These are phyloP conservation scores for Lasioglossum figueresi DNA, from an alignment of 2,888 invertebrate species.

Conservation along the genomic window DNA sequence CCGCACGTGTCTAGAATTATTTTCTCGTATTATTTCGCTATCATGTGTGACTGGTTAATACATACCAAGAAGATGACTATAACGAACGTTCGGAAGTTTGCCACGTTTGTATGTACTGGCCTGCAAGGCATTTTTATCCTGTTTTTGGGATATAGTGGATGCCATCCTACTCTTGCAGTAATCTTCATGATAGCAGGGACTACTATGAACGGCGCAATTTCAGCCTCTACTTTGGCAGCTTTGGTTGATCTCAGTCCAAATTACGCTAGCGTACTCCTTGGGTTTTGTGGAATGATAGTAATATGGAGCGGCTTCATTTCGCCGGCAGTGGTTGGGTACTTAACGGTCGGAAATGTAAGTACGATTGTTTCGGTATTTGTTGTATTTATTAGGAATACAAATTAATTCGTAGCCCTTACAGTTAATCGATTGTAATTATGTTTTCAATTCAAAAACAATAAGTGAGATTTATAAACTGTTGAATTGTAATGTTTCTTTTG, in stretches of 20 bases:
- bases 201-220: slow-evolving; percentile 88
- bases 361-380: neutral
- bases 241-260: slow-evolving; percentile 89
- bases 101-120: slow-evolving; percentile 86
- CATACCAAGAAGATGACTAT: slow-evolving; percentile 86
- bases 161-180: slow-evolving; percentile 86
- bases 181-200: slow-evolving; percentile 87
- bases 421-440: too few relatives aligned
- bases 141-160: slow-evolving; percentile 87
- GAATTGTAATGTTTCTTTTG: slow-evolving; percentile 22
- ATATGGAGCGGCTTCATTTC: slow-evolving; percentile 87
- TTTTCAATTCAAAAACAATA: too few relatives aligned
- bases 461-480: too few relatives aligned
- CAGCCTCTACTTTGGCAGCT: slow-evolving; percentile 88
- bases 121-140: slow-evolving; percentile 87
- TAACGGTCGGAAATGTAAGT: slow-evolving; percentile 88
- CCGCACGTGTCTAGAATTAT: slow-evolving; percentile 87
- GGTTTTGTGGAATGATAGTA: slow-evolving; percentile 87
- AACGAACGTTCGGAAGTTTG: slow-evolving; percentile 88
- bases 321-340: slow-evolving; percentile 86
- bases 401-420: too few relatives aligned
- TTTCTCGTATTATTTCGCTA: slow-evolving; percentile 86
- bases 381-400: neutral
- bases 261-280: slow-evolving; percentile 86
- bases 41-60: slow-evolving; percentile 86